Base-by-base conservation (phyloP, 2,888 invertebrate species). In the Yponomeuta sedellus region DNA sequence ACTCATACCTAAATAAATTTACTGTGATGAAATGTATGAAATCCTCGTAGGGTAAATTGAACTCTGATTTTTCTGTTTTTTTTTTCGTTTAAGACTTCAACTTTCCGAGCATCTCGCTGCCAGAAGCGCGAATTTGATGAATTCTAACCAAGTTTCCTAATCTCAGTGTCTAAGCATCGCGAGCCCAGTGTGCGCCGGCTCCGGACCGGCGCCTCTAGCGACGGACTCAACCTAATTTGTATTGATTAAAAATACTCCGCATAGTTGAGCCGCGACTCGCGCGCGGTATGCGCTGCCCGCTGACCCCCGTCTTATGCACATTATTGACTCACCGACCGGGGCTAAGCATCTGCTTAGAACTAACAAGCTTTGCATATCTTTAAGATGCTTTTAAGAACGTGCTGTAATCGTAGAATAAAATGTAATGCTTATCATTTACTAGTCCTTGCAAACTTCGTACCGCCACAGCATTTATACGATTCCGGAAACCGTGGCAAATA, bases 191-290 rank as follows among this genome's bases (percentile, higher is more conserved):
- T 77, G 79, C 76, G 16, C 12, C 57, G 12, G 10, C 44, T 52
- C 16, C 44, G 16, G 16, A 1, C 44, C 44, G 44, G 44, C 44
- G 44, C 44, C 79, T 74, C 82, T 82, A 80, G 72, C 75, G 75
- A 71, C 75, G 77, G 74, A 73, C 77, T 77, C 81, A 81, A 90
- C 89, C 88, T 90, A 91, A 91, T 91, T 90, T 90, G 86, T 91
- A 91, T 91, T 91, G 91, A 91, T 91, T 91, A 91, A 91, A 91
- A 91, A 91, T 91, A 90, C 89, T 91, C 85, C 81, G 83, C 89
- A 91, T 91, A 90, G 89, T 91, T 91, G 44, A 52, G 44, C 44
- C 44, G 16, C 44, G 44, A 52, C 44, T 12, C 44, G 64, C 59
- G 61, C 61, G 67, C 73, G 83, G 86, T 82, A 86, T 84, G 74